Evolutionary conservation across 2,888 invertebrate species (phyloP), one percentile per base, ranked within the genome.

Genomic region (Andrena minutula): DNA sequence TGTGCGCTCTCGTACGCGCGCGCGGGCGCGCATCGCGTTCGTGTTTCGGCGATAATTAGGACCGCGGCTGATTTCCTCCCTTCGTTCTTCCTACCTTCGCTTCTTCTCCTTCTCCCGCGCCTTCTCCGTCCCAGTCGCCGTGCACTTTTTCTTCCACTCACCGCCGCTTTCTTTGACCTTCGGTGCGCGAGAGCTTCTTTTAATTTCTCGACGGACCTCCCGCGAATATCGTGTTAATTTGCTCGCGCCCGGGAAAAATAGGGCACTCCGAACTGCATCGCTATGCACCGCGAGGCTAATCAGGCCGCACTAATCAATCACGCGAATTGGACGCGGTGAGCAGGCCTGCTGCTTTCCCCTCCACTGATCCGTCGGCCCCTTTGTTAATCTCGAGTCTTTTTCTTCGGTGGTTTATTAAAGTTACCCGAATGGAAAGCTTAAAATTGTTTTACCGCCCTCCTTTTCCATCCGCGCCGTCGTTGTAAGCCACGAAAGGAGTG

Each of bases 31-130:
- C 20, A 61, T 53, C 58, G 58, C 51, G 71, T 65, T 75, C 64
- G 75, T 75, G 82, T 87, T 81, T 81, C 80, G 75, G 64, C 66
- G 79, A 82, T 88, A 89, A 89, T 89, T 87, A 86, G 85, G 75
- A 82, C 63, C 68, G 78, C 61, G 69, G 76, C 79, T 73, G 69
- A 71, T 74, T 77, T 56, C 66, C 69, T 16, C 23, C 12, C 20
- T 20, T 5, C n/a, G 35, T 16, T 32, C 28, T 28, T 16, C 20
- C 41, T 2, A n/a, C 58, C 23, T 20, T 20, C 26, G 4, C 23
- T 7, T 8, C 28, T n/a, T 74, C 41, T n/a, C 63, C 12, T 35
- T 8, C 51, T 51, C 0, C 10, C n/a, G 28, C 12, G 16, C 1
- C 41, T 26, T 8, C 20, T 6, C 12, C 10, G 12, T 23, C 6